Evolutionary conservation across 30 jellyfish, hydroid and myxozoan species (phyloP), one percentile per base, ranked within the genome.

Genomic region (Aurelia sp.): DNA sequence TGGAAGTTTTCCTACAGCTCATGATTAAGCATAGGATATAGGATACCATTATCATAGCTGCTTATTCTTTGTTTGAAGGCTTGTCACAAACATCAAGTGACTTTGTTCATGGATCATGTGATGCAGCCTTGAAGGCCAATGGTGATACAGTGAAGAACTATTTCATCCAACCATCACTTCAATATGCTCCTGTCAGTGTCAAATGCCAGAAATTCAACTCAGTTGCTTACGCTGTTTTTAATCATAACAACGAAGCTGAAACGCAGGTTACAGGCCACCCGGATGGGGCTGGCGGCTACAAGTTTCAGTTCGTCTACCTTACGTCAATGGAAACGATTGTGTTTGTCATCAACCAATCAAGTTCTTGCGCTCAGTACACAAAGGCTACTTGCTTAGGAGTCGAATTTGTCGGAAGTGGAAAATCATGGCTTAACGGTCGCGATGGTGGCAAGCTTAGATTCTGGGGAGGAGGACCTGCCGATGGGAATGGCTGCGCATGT

Each of bases 401-500:
- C 10, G 33, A 1, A 1, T 66, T 66, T 15, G 12, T 66, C 5
- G 51, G 33, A 16, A 0, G 3, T 20, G 51, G 51, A 16, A 8
- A 19, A 18, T 21, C 77, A 21, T 66, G 53, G 50, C 77, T 66
- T 4, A n/a, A 66, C 19, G 77, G 51, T 15, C 77, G 77, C 53
- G 15, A 20, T 16, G 77, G 77, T 16, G 33, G 21, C 21, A 66
- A n/a, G 51, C 44, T 66, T n/a, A 15, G 53, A 4, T 66, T 21
- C 53, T 66, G 77, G 77, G 77, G 53, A 21, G 77, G 77, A 33
- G 77, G 77, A 21, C 77, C 50, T 17, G 7, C 50, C 4, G 22
- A 66, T 66, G 77, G 77, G 11, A 33, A 7, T 24, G 77, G 77
- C 33, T 66, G 77, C 53, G 77, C 77, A 66, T 66, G 77, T 59